Evolutionary conservation across 2,113 vertebrate genomes (phyloP), one percentile per base, ranked within the genome.

Genomic region (Ornithorhynchus anatinus): DNA sequence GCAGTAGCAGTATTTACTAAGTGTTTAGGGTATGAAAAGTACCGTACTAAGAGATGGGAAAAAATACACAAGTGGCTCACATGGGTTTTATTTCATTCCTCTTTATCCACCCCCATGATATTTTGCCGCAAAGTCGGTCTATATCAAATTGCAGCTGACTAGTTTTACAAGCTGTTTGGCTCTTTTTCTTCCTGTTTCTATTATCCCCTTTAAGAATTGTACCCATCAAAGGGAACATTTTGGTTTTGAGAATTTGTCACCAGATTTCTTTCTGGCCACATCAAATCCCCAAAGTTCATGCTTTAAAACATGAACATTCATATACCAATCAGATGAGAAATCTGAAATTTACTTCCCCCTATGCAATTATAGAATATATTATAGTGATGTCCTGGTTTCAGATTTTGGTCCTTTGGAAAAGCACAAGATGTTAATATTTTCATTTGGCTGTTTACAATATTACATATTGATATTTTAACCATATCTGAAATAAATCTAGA

Each of bases 141-240:
- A 53, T 52, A 40, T 62, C 43, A 69, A 58, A 36, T 48, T 33
- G 29, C 13, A 35, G 69, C 59, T 59, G 45, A 52, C 53, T 59
- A 42, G 51, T n/a, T 75, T 42, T 52, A 10, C 60, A 71, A 78
- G 37, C 47, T 37, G 17, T 32, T 19, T 70, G 70, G 32, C 43
- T 20, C 6, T 70, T 77, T 75, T 52, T 48, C 25, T 61, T 50
- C 77, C 56, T 35, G 19, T 75, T 72, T 57, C 48, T 50, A 7
- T 1, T 27, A 31, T 67, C 53, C 48, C 1, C n/a, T 1, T 25
- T 61, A 29, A 53, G 66, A 63, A 69, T 81, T 67, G 42, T 32
- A 47, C 40, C 75, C 44, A 25, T 72, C 63, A 67, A 63, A 72
- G 29, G 27, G 54, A 78, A 77, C 42, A 57, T 40, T 32, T 20